phyloP scores from a whole-genome alignment of 2,888 invertebrate species.

The Diarsia brunnea region DNA sequence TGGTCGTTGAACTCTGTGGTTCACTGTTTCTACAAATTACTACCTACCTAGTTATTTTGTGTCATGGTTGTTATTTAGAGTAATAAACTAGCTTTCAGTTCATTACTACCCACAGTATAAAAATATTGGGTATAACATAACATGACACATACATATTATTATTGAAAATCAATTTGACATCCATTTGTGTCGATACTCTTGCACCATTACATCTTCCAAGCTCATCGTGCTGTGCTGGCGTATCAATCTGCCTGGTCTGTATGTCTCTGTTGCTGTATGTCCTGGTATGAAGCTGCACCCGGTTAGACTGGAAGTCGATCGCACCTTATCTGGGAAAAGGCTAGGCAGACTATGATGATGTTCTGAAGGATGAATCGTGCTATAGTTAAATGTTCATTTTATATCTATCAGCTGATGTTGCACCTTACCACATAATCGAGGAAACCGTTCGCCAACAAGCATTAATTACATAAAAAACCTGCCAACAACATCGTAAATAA shows the following conservation, averaged over 20 bases:
- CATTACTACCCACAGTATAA: neutral
- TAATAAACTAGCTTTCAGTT: neutral
- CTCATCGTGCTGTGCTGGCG: too few species aligned
- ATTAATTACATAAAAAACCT: slow-evolving; percentile 24
- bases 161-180: neutral
- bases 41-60: neutral
- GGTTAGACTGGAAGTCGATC: too few species aligned
- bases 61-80: neutral
- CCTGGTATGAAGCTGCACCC: too few species aligned
- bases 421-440: neutral
- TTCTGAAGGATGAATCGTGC: neutral
- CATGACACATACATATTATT: neutral
- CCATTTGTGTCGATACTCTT: too few species aligned
- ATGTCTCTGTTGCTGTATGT: too few species aligned
- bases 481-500: slow-evolving; percentile 8
- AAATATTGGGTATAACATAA: neutral
- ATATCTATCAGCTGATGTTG: neutral
- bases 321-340: too few species aligned
- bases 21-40: slow-evolving; percentile 12
- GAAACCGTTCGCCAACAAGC: neutral
- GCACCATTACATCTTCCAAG: too few species aligned
- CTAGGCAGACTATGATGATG: too few species aligned
- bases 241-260: too few species aligned
- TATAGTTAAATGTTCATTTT: neutral
- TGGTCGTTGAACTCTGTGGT: slow-evolving; percentile 33